Evolutionary conservation across 2,797 vertebrate genomes (phyloP).

Genomic region (Echiichthys vipera): DNA sequence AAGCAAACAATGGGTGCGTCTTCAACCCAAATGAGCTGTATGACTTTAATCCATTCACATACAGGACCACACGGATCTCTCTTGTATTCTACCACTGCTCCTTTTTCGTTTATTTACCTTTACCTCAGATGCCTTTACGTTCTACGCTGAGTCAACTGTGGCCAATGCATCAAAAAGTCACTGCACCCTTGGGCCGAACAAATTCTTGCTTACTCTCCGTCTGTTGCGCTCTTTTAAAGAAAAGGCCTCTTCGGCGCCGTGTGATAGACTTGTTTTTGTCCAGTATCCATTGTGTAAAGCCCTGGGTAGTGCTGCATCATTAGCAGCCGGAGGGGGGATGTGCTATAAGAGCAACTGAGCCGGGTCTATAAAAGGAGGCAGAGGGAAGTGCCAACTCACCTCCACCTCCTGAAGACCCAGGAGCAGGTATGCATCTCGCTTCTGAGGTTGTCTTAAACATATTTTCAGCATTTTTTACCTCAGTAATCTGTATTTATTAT

Average conservation of each 20-base stretch:
- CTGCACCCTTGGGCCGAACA: slow-evolving; percentile 47
- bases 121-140: slow-evolving; percentile 18
- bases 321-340: background rate
- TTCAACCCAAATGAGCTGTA: background rate
- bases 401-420: slow-evolving; percentile 10
- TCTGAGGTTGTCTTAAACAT: background rate
- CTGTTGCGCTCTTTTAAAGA: slow-evolving; percentile 25
- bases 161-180: slow-evolving; percentile 26
- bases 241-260: background rate
- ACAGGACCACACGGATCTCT: slow-evolving; percentile 22
- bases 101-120: slow-evolving; percentile 53
- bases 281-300: background rate
- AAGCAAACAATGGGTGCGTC: slow-evolving; percentile 13
- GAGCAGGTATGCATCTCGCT: slow-evolving; percentile 51
- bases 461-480: background rate
- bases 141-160: slow-evolving; percentile 40
- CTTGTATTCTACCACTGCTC: slow-evolving; percentile 20
- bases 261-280: slow-evolving; percentile 39
- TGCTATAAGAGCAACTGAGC: background rate
- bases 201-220: slow-evolving; percentile 56
- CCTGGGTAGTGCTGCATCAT: slow-evolving; percentile 15
- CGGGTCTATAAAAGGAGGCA: slow-evolving; percentile 58
- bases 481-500: no score
- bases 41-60: slow-evolving; percentile 41
- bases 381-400: slow-evolving; percentile 23